A percentile compares a stretch with the other conserved stretches of the same genome.
Conservation (phyloP, 2,797 vertebrate genomes). For the Neopelma chrysocephalum region DNA sequence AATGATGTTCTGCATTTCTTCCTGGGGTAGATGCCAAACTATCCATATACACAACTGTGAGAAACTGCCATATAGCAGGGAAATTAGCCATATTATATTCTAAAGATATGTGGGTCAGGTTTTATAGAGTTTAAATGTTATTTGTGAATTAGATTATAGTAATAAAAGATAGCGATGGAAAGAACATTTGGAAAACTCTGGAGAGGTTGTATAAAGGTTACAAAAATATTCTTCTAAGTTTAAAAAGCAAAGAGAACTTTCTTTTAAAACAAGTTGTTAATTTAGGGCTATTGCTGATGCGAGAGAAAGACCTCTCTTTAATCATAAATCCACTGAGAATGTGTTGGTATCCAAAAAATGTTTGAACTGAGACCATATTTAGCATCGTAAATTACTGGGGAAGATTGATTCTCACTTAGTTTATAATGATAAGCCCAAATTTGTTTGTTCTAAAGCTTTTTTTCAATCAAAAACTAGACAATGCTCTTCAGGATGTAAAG, state of each 20-base stretch:
- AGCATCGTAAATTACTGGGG: background rate
- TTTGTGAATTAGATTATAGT: slow-evolving; percentile 54
- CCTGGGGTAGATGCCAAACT: background rate
- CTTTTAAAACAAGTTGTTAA: slow-evolving; percentile 52
- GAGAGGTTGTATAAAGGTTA: slow-evolving; percentile 54
- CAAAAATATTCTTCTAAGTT: slow-evolving; percentile 49
- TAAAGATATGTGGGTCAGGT: slow-evolving; percentile 24
- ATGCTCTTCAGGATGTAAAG: background rate
- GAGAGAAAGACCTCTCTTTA: slow-evolving; percentile 32
- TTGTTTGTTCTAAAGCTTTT: slow-evolving; percentile 29
- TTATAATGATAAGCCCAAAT: slow-evolving; percentile 22
- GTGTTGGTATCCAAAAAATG: slow-evolving; percentile 40
- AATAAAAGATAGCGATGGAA: slow-evolving; percentile 46
- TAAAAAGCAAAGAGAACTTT: slow-evolving; percentile 44
- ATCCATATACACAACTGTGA: background rate
- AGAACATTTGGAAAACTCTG: slow-evolving; percentile 24
- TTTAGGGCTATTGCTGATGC: slow-evolving; percentile 36
- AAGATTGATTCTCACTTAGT: slow-evolving; percentile 12
- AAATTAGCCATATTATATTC: background rate
- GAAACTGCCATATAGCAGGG: background rate
- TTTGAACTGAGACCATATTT: slow-evolving; percentile 29
- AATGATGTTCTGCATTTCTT: background rate
- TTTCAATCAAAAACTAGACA: background rate
- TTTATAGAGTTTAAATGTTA: slow-evolving; percentile 48
- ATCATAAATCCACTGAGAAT: slow-evolving; percentile 36